Conservation (phyloP, 1,140 invertebrate genomes). For the Samia ricini region DNA sequence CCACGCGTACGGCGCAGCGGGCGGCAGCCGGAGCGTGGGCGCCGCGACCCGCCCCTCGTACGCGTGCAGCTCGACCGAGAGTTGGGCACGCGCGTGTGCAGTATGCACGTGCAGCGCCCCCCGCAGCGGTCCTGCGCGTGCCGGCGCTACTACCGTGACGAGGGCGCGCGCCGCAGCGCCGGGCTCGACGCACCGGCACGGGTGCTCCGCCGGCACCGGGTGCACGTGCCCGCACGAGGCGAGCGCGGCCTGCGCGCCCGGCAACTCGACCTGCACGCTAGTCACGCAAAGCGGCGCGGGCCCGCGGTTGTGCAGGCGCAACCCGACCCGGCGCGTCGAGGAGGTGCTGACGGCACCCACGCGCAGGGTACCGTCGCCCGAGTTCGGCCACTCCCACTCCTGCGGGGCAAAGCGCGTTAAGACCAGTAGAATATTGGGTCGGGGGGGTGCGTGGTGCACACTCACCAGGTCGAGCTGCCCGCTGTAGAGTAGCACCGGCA, state of each 20-base stretch:
- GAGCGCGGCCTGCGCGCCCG: constrained; percentile 32
- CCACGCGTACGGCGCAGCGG: constrained; percentile 41
- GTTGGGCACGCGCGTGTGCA: constrained; percentile 25
- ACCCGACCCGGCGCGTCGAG: constrained; percentile 42
- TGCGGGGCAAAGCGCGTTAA: constrained; percentile 10
- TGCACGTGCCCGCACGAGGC: constrained; percentile 16
- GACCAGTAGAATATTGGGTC: neutral
- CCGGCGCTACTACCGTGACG: constrained; percentile 57
- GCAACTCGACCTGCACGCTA: constrained; percentile 34
- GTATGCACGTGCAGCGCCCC: constrained; percentile 31
- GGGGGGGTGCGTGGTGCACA: constrained; percentile 1
- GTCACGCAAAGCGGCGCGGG: constrained; percentile 44
- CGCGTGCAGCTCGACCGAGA: constrained; percentile 30
- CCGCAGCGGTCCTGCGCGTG: constrained; percentile 39
- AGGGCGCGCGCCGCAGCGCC: constrained; percentile 31
- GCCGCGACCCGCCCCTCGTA: constrained; percentile 32
- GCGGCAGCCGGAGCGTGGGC: constrained; percentile 22
- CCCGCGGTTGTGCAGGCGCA: constrained; percentile 43
- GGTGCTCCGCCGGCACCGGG: constrained; percentile 3
- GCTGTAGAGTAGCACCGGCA: constrained; percentile 54
- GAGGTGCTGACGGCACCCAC: constrained; percentile 55
- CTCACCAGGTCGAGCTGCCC: constrained; percentile 49
- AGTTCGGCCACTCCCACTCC: constrained; percentile 58
- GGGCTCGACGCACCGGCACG: constrained; percentile 33
- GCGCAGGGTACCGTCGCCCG: constrained; percentile 32